phyloP scores from a whole-genome alignment of 2,888 invertebrate genomes.

The Philopedon plagiatum region DNA sequence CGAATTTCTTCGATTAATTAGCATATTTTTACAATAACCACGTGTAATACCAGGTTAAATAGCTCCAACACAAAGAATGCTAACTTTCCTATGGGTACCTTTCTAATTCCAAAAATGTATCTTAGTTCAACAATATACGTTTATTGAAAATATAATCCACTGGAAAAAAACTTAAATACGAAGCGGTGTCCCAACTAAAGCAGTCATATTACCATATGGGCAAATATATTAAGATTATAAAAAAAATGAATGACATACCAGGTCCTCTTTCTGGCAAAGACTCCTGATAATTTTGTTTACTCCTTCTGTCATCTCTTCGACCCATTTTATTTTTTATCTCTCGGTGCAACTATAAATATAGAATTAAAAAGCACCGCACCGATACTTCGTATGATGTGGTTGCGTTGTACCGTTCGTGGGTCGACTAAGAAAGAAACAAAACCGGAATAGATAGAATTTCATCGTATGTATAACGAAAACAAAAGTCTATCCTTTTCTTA shows the following conservation, averaged over 20 bases:
- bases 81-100: too few relatives aligned
- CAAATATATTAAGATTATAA: background rate
- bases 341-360: background rate
- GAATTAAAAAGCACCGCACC: background rate
- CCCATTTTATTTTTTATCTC: slow-evolving; percentile 66
- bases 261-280: slow-evolving; percentile 70
- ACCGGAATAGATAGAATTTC: background rate
- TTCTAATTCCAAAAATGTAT: too few relatives aligned
- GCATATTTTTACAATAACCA: too few relatives aligned
- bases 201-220: slow-evolving; percentile 22
- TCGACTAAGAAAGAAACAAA: slow-evolving; percentile 2
- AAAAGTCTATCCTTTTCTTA: slow-evolving; percentile 1
- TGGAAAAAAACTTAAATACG: background rate
- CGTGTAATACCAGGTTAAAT: too few relatives aligned
- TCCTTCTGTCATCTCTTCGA: slow-evolving; percentile 66
- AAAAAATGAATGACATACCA: slow-evolving; percentile 71
- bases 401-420: slow-evolving; percentile 1
- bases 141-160: too few relatives aligned
- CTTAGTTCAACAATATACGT: too few relatives aligned
- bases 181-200: background rate
- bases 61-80: too few relatives aligned
- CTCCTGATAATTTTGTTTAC: slow-evolving; percentile 62
- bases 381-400: background rate
- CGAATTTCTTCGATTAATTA: too few relatives aligned
- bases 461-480: slow-evolving; percentile 3